Evolutionary conservation across 2,888 invertebrate genomes (phyloP), one percentile per base, ranked within the genome.

Genomic region (Steinernema carpocapsae): DNA sequence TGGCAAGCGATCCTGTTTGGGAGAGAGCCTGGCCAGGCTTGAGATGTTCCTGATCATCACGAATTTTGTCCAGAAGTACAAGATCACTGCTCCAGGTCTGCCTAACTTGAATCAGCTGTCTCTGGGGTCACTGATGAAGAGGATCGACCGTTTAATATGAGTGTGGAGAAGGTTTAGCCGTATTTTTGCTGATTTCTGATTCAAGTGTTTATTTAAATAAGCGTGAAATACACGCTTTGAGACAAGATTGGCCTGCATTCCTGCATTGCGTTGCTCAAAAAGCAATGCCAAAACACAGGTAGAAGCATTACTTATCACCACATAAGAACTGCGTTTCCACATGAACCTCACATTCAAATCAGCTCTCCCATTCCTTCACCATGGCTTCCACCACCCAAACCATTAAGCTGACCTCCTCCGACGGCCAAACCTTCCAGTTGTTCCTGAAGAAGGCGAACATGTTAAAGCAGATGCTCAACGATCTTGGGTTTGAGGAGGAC

Each of bases 1-100:
- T 2, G 64, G 64, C 12, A 64, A 64, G n/a, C 64, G 64, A 12
- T 1, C 64, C 17, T 64, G 64, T 32, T n/a, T 64, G 32, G 64
- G 64, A 4, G 64, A 64, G 32, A 64, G 64, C 19, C 64, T 64
- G 1, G 64, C 64, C 7, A 29, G 32, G 17, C 17, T 29, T 14
- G 64, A 64, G 26, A 29, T 64, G 26, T 64, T 64, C 32, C 26
- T 64, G 32, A 26, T 64, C 17, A 32, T 64, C 12, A 52, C 22
- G 22, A 52, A 52, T 12, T 52, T 52, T 12, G 2, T 52, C 12
- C 52, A 52, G 24, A 52, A 52, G 22, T 52, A 52, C 52, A 17
- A 22, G 22, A 22, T 52, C 19, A 22, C 52, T 2, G 52, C 24
- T 2, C 52, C 52, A n/a, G 12, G 24, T 1, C 19, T 52, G 19